Evolutionary conservation across 2,888 invertebrate genomes (phyloP).

Genomic region (Aphelenchoides bicaudatus): DNA sequence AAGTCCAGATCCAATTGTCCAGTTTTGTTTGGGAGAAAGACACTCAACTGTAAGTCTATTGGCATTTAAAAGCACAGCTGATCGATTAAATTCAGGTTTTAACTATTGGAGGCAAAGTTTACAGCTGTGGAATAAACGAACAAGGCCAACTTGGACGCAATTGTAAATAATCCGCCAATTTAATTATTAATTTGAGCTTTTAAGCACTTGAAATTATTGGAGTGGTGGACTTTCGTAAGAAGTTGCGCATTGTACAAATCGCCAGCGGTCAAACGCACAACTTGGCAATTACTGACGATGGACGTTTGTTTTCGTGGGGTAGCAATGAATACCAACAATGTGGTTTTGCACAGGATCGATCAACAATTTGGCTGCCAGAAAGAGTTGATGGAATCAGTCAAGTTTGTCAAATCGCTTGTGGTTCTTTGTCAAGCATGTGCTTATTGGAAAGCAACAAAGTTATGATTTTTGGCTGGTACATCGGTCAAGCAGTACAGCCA

Average conservation of each 20-base stretch:
- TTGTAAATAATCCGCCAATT: background rate
- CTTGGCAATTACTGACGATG: conserved; percentile 47
- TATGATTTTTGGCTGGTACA: conserved; percentile 56
- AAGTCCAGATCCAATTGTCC: conserved; percentile 9
- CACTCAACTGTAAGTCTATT: too few relatives aligned
- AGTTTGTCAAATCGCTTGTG: conserved; percentile 81
- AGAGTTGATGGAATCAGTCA: conserved; percentile 49
- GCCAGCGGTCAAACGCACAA: conserved; percentile 45
- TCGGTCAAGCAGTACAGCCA: conserved; percentile 7
- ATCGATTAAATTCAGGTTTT: too few relatives aligned
- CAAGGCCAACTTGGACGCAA: conserved; percentile 25
- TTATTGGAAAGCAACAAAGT: conserved; percentile 68
- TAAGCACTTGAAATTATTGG: conserved; percentile 16
- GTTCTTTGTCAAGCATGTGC: conserved; percentile 77
- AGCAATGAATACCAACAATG: conserved; percentile 87
- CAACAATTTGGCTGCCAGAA: conserved; percentile 33
- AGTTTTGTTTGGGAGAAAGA: conserved; percentile 39
- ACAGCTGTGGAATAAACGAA: conserved; percentile 48
- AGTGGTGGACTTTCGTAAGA: conserved; percentile 14
- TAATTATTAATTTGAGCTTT: conserved; percentile 4
- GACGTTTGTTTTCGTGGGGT: conserved; percentile 80
- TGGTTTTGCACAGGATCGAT: conserved; percentile 61
- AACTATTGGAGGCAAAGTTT: conserved; percentile 46
- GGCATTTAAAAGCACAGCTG: too few relatives aligned
- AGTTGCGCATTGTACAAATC: conserved; percentile 35